Evolutionary conservation across 2,113 vertebrate genomes (phyloP).

Genomic region (Eurypyga helias): DNA sequence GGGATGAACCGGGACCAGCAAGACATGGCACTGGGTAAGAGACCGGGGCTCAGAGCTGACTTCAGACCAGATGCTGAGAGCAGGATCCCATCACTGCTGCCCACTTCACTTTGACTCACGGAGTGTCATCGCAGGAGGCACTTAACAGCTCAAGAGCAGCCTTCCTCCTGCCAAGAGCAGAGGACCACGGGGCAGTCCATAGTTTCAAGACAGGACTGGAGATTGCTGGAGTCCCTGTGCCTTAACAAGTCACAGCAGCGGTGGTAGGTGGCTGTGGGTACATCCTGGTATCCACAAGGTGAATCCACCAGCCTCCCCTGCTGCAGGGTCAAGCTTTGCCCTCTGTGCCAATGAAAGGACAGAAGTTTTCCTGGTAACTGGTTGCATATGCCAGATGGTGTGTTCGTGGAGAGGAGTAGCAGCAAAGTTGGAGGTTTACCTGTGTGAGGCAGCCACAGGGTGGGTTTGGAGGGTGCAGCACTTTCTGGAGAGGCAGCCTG

Average conservation of each 20-base stretch:
- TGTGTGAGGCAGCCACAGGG: background rate
- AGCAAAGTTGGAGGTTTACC: background rate
- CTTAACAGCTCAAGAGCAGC: background rate
- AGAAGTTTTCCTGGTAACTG: background rate
- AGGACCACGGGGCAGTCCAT: background rate
- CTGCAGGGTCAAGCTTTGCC: background rate
- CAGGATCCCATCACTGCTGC: fast-evolving
- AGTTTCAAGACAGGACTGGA: background rate
- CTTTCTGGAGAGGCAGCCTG: background rate
- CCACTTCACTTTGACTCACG: fast-evolving
- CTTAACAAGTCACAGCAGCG: fast-evolving
- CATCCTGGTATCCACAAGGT: background rate
- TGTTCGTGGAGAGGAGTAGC: background rate
- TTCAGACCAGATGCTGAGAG: background rate
- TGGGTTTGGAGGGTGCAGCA: background rate
- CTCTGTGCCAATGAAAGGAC: background rate
- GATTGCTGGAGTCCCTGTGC: background rate
- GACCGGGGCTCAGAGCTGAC: background rate
- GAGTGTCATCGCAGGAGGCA: background rate
- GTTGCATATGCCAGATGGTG: background rate
- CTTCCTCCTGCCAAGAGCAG: background rate
- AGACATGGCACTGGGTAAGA: background rate
- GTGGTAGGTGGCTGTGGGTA: background rate
- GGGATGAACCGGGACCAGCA: background rate
- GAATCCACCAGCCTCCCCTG: background rate